Evolutionary conservation across 2,113 vertebrate genomes (phyloP).

Genomic region (Xenopus tropicalis): DNA sequence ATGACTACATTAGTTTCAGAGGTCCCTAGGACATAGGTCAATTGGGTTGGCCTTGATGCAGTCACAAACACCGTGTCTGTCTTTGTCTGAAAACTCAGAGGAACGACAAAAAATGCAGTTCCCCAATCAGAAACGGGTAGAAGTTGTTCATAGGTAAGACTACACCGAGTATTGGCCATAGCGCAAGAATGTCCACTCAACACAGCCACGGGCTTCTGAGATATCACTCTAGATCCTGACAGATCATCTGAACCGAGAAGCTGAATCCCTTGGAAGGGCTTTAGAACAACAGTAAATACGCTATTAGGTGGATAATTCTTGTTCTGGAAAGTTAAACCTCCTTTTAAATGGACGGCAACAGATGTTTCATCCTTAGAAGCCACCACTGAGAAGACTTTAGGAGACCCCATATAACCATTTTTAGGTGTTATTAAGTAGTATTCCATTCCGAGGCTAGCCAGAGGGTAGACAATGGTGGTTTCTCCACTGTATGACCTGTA

Average conservation of each 20-base stretch:
- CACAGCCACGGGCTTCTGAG: slow-evolving; percentile 62
- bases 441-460: slow-evolving; percentile 59
- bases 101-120: slow-evolving; percentile 57
- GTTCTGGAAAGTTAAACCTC: slow-evolving; percentile 47
- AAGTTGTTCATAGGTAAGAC: slow-evolving; percentile 74
- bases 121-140: slow-evolving; percentile 67
- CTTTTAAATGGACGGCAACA: slow-evolving; percentile 54
- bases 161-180: slow-evolving; percentile 60
- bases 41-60: slow-evolving; percentile 60
- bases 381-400: slow-evolving; percentile 69
- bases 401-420: neutral
- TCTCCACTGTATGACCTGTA: slow-evolving; percentile 60
- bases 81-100: slow-evolving; percentile 53
- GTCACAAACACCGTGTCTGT: slow-evolving; percentile 61
- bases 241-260: slow-evolving; percentile 60
- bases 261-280: slow-evolving; percentile 64
- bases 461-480: slow-evolving; percentile 62
- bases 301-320: slow-evolving; percentile 39
- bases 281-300: slow-evolving; percentile 52
- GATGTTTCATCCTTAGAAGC: slow-evolving; percentile 57
- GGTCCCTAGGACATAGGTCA: slow-evolving; percentile 48
- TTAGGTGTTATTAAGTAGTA: slow-evolving; percentile 69
- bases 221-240: slow-evolving; percentile 61
- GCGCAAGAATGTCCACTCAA: slow-evolving; percentile 70
- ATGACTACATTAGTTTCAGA: slow-evolving; percentile 35